Evolutionary conservation across 2,888 invertebrate genomes (phyloP), one percentile per base, ranked within the genome.

Genomic region (Dione vanillae): DNA sequence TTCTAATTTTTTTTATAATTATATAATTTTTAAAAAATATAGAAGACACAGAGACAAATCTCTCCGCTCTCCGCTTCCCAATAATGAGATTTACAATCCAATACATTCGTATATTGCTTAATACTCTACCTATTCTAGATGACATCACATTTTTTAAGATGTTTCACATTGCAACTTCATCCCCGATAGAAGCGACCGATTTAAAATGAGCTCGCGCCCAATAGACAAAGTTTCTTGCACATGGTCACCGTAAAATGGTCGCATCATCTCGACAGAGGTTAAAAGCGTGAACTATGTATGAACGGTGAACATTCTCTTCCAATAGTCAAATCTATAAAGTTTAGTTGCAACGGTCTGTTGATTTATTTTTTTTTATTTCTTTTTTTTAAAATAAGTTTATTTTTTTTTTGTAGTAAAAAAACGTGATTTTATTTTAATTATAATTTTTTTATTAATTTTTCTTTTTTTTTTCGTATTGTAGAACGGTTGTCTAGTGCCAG

Each of bases 211-310:
- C 76, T 65, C 70, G 54, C 61, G 67, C 72, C 59, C 70, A 35
- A 56, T 69, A 71, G 61, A 47, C 71, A 41, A 66, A 67, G 56
- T 81, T 80, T 69, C 71, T 62, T 74, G 71, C 75, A 71, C 73
- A 71, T 74, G 80, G 74, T 75, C 87, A 78, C 54, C 65, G 58
- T 79, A 81, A 62, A 77, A 70, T 81, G 86, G 88, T 76, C 78
- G 80, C 78, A 74, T 76, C 74, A 78, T 77, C 78, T 78, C 79
- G 77, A 78, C 78, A 83, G 82, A 82, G 82, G 83, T 86, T 89
- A 88, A 79, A 89, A 87, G 85, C 86, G 85, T 84, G 84, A 79
- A 78, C 80, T 85, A 82, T 83, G 83, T 78, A 79, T 79, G 82
- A 81, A 87, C 81, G 85, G 85, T 85, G 85, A 81, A 81, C 88